Conservation (phyloP, 2,888 invertebrate species). For the Calameuta idolon region DNA sequence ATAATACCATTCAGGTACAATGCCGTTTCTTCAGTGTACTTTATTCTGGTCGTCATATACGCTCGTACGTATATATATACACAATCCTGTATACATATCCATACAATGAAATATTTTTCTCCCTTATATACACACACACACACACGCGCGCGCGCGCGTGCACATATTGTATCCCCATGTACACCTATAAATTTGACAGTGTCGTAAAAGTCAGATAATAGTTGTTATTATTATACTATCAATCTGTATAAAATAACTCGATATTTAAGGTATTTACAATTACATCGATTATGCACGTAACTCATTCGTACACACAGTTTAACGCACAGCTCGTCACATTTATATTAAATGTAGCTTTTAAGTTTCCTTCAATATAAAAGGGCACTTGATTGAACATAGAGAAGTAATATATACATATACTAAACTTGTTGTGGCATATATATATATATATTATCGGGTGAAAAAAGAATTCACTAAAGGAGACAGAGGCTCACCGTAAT, state of each 20-base stretch:
- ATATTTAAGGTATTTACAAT: slow-evolving; percentile 56
- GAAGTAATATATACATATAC: slow-evolving; percentile 27
- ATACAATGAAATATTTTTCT: slow-evolving; percentile 17
- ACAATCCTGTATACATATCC: slow-evolving; percentile 35
- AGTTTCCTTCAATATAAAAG: slow-evolving; percentile 56
- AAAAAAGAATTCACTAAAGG: slow-evolving; percentile 35
- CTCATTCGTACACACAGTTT: slow-evolving; percentile 14
- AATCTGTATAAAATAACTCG: slow-evolving; percentile 64
- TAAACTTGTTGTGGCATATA: neutral
- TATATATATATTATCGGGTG: slow-evolving; percentile 27
- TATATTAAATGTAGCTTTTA: slow-evolving; percentile 31
- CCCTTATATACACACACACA: slow-evolving; percentile 38
- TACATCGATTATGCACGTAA: neutral
- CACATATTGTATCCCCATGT: slow-evolving; percentile 40
- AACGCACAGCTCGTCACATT: neutral
- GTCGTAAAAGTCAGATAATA: slow-evolving; percentile 46
- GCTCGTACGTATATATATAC: slow-evolving; percentile 26
- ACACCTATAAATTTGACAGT: slow-evolving; percentile 47
- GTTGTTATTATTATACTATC: slow-evolving; percentile 42
- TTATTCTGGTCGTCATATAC: slow-evolving; percentile 35
- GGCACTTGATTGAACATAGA: slow-evolving; percentile 60
- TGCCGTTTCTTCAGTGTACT: slow-evolving; percentile 36
- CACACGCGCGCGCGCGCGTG: slow-evolving; percentile 32
- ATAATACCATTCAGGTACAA: neutral
- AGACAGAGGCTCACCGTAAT: slow-evolving; percentile 25